These are phyloP conservation scores for Mellilla xanthometata DNA, from an alignment of 2,888 invertebrate genomes.

Conservation along the genomic window DNA sequence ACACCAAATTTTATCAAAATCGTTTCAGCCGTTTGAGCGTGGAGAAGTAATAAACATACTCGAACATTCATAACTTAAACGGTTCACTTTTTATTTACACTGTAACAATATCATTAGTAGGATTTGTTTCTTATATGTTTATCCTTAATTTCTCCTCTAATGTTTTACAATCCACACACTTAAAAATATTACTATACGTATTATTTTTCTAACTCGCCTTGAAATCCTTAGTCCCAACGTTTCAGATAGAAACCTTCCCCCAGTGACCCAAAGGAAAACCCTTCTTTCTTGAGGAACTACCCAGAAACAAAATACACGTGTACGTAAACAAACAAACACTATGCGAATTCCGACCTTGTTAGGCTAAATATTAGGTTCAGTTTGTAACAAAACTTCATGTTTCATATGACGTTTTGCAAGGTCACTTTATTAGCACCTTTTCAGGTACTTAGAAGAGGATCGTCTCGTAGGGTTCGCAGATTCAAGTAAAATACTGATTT, in stretches of 20 bases:
- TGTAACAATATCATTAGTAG: too few relatives aligned
- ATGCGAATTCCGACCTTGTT: too few relatives aligned
- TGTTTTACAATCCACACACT: too few relatives aligned
- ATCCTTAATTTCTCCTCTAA: too few relatives aligned
- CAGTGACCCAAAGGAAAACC: constrained; percentile 72
- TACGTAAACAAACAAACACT: too few relatives aligned
- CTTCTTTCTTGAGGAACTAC: constrained; percentile 72
- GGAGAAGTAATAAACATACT: too few relatives aligned
- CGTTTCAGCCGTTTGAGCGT: too few relatives aligned
- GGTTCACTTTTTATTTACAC: too few relatives aligned
- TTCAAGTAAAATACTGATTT: constrained; percentile 32
- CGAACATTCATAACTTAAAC: too few relatives aligned
- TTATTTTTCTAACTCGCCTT: constrained; percentile 71
- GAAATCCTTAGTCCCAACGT: constrained; percentile 70
- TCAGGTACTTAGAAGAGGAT: constrained; percentile 74
- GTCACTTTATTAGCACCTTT: constrained; percentile 74
- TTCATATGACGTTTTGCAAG: constrained; percentile 38
- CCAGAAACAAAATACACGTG: constrained; percentile 34
- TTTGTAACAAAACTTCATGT: constrained; percentile 24
- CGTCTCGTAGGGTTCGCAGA: constrained; percentile 56
- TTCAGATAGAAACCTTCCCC: constrained; percentile 72
- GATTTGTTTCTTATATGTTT: too few relatives aligned
- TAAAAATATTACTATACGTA: too few relatives aligned
- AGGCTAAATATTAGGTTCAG: constrained; percentile 21
- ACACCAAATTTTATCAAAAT: too few relatives aligned